Conservation (phyloP, 2,888 invertebrate genomes). For the Chloroclysta siterata region DNA sequence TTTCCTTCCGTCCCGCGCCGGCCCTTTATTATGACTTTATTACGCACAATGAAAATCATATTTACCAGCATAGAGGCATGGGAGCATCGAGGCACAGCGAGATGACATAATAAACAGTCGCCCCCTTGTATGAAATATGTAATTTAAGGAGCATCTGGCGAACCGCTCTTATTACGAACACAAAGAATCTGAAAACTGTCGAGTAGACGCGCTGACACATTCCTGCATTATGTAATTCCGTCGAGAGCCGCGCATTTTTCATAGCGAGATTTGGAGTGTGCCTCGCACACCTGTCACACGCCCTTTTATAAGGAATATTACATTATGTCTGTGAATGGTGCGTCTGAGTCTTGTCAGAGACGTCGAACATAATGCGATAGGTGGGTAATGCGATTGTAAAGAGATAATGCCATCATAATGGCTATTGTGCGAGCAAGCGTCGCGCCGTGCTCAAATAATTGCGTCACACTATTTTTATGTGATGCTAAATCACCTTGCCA, state of each 20-base stretch:
- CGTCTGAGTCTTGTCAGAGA: conserved; percentile 46
- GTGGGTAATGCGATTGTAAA: conserved; percentile 50
- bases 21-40: conserved; percentile 74
- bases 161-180: conserved; percentile 71
- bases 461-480: conserved; percentile 30
- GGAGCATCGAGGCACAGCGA: conserved; percentile 61
- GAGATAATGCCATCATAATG: conserved; percentile 46
- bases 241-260: conserved; percentile 71
- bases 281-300: conserved; percentile 72
- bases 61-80: conserved; percentile 55
- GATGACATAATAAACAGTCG: conserved; percentile 72
- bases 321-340: conserved; percentile 69
- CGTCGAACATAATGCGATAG: conserved; percentile 50
- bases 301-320: conserved; percentile 73
- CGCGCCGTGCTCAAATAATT: conserved; percentile 44
- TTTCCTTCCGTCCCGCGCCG: conserved; percentile 69
- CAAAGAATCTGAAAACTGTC: conserved; percentile 71
- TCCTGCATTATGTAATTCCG: conserved; percentile 73
- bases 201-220: conserved; percentile 67
- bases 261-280: conserved; percentile 71
- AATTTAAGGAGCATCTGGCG: conserved; percentile 63
- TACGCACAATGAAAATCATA: conserved; percentile 78
- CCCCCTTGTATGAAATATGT: conserved; percentile 60
- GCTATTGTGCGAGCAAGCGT: conserved; percentile 38
- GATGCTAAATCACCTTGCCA: conserved; percentile 11